These are phyloP conservation scores for Theretra japonica DNA, from an alignment of 2,888 invertebrate genomes.

Conservation along the genomic window DNA sequence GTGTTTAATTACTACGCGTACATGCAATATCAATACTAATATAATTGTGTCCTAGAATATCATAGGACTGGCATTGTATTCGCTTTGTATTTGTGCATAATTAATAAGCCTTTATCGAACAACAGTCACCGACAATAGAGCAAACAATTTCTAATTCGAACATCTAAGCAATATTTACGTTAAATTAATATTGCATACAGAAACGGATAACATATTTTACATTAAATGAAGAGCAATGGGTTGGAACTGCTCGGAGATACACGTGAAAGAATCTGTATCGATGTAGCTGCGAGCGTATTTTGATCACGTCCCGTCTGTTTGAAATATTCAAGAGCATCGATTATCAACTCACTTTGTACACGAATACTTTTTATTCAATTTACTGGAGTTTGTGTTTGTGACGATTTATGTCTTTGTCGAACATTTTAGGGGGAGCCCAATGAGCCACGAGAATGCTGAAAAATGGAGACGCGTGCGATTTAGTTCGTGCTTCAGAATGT, in stretches of 20 bases:
- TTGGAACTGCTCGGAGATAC: constrained; percentile 27
- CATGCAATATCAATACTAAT: not conserved
- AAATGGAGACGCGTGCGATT: constrained; percentile 20
- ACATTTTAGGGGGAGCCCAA: constrained; percentile 14
- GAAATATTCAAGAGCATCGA: constrained; percentile 80
- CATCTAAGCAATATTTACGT: not conserved
- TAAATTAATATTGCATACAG: not conserved
- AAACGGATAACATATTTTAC: not conserved
- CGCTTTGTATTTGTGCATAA: not conserved
- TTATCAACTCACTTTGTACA: constrained; percentile 78
- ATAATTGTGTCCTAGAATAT: not conserved
- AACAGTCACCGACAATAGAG: not conserved
- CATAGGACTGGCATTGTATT: not conserved
- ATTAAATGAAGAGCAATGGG: constrained; percentile 33
- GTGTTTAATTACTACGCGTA: not conserved
- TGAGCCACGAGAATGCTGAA: constrained; percentile 20
- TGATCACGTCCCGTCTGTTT: constrained; percentile 71
- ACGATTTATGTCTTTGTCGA: constrained; percentile 21
- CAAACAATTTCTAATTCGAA: not conserved
- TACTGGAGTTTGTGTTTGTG: constrained; percentile 27
- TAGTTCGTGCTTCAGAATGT: not conserved
- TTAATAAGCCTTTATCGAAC: constrained; percentile 5
- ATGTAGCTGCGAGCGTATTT: constrained; percentile 52
- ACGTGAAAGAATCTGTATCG: constrained; percentile 31
- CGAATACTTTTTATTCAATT: constrained; percentile 78